These are phyloP conservation scores for Leptobrachium leishanense DNA, from an alignment of 2,113 vertebrate genomes.

Conservation along the genomic window DNA sequence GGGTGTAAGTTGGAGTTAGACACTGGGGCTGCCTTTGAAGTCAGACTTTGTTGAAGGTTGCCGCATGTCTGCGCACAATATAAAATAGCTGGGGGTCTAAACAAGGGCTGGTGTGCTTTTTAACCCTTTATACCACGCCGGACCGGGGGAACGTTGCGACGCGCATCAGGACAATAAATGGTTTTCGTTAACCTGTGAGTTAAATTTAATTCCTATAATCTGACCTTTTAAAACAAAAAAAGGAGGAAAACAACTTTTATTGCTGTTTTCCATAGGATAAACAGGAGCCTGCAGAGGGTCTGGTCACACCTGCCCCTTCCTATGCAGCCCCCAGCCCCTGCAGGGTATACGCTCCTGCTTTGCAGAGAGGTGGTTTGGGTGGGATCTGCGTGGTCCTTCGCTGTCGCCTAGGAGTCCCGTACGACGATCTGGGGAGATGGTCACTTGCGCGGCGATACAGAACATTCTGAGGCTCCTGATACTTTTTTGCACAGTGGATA, in stretches of 20 bases:
- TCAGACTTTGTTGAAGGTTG: conserved; percentile 12
- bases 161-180: too few relatives aligned
- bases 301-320: conserved; percentile 9
- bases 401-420: background rate
- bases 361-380: background rate
- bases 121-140: background rate
- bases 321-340: too few relatives aligned
- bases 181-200: too few relatives aligned
- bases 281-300: conserved; percentile 9
- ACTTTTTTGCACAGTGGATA: background rate
- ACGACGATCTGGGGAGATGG: conserved; percentile 14
- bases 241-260: background rate
- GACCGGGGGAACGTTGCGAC: background rate
- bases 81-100: conserved; percentile 14
- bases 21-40: background rate
- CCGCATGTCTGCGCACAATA: conserved; percentile 17
- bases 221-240: too few relatives aligned
- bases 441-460: background rate
- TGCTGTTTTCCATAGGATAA: background rate
- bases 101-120: conserved; percentile 3
- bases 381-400: background rate
- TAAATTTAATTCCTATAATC: background rate
- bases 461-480: background rate
- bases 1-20: conserved; percentile 15
- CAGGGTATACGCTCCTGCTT: background rate